Evolutionary conservation across 2,797 vertebrate species (phyloP).

Genomic region (Ctenochaetus hawaiiensis): DNA sequence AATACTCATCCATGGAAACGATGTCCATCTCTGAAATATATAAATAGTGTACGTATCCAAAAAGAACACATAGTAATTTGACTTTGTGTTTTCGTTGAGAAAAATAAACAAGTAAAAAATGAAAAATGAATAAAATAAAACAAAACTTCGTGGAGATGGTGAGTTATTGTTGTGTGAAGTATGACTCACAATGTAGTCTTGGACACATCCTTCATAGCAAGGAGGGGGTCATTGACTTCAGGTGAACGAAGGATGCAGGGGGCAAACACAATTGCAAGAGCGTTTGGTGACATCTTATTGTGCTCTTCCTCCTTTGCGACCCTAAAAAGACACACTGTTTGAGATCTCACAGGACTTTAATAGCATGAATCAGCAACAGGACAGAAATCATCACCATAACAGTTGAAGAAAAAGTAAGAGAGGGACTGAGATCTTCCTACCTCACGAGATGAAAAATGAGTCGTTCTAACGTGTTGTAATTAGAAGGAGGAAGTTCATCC

Average conservation of each 20-base stretch:
- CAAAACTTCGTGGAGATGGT: neutral
- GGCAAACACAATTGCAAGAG: conserved; percentile 96
- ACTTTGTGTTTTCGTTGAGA: too few relatives aligned
- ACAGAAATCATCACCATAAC: neutral
- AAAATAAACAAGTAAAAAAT: too few relatives aligned
- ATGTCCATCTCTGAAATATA: conserved; percentile 4
- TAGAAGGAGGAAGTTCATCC: conserved; percentile 92
- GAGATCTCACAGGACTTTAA: conserved; percentile 3
- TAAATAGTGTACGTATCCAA: neutral
- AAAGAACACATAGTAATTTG: neutral
- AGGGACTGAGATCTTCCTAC: conserved; percentile 71
- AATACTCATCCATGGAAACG: neutral
- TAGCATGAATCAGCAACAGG: neutral
- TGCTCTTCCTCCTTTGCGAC: conserved; percentile 92
- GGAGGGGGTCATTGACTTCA: conserved; percentile 90
- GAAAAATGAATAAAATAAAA: neutral
- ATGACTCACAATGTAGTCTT: conserved; percentile 93
- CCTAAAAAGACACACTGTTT: conserved; percentile 77
- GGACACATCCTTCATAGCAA: conserved; percentile 94
- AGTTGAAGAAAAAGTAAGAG: neutral
- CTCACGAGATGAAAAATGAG: conserved; percentile 97
- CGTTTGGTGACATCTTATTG: conserved; percentile 94
- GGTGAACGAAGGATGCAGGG: conserved; percentile 94
- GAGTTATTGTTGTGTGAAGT: neutral
- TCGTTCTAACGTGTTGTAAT: conserved; percentile 92